Percentiles rank a stretch among this genome's conserved stretches.
These are phyloP conservation scores for Anaspis maculata DNA, from an alignment of 2,888 invertebrate species.

Conservation along the genomic window DNA sequence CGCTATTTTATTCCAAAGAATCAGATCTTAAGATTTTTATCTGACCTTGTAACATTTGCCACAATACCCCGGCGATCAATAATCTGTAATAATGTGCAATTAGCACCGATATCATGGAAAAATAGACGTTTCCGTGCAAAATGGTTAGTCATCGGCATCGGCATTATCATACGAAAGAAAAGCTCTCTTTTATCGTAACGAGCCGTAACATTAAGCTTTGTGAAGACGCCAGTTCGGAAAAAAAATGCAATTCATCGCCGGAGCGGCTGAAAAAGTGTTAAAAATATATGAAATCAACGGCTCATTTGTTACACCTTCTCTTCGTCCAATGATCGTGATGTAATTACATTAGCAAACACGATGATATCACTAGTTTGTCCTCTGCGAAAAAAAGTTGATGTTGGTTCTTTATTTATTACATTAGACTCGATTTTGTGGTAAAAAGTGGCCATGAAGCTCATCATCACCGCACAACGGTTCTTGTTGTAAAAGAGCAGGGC, in stretches of 20 bases:
- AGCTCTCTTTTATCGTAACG: no score
- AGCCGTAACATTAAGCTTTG: no score
- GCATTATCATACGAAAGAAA: no score
- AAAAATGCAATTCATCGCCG: no score
- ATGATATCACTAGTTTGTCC: slow-evolving; percentile 24
- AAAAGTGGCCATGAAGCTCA: slow-evolving; percentile 16
- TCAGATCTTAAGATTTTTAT: slow-evolving; percentile 22
- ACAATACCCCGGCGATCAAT: no score
- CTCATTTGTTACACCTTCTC: slow-evolving; percentile 21
- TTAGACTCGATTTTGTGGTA: slow-evolving; percentile 14
- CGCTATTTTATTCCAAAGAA: slow-evolving; percentile 24
- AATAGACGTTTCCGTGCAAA: no score
- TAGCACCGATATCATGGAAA: no score
- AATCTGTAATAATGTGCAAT: no score
- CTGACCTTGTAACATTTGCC: slow-evolving; percentile 29
- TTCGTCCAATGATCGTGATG: slow-evolving; percentile 22
- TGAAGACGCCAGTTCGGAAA: no score
- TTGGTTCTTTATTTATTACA: slow-evolving; percentile 8
- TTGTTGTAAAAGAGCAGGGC: slow-evolving; percentile 7
- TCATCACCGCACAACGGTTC: slow-evolving; percentile 8
- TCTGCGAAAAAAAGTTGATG: slow-evolving; percentile 21
- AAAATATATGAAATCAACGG: slow-evolving; percentile 9
- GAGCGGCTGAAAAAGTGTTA: no score
- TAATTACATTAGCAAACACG: slow-evolving; percentile 18
- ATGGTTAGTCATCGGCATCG: no score